Evolutionary conservation across 2,797 vertebrate species (phyloP).

Genomic region (Steatocranus sp.): DNA sequence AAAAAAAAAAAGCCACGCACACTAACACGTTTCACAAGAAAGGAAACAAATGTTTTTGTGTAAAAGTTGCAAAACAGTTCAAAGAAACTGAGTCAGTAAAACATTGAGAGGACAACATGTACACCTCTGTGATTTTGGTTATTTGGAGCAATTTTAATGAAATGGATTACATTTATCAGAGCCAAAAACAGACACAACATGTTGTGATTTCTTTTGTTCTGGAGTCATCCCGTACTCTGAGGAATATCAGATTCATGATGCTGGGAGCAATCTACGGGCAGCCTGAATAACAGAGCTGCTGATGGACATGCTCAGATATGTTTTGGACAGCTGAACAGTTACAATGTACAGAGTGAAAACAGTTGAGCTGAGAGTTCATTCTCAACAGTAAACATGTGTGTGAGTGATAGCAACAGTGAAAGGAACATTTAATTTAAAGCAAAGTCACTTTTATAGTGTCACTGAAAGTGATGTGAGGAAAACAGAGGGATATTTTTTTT

Average conservation of each 20-base stretch:
- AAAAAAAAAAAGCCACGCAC: not conserved
- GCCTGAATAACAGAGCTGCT: not conserved
- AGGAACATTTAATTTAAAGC: not conserved
- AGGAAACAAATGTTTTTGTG: not conserved
- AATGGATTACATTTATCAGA: not conserved
- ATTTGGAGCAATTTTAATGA: not conserved
- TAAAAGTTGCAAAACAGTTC: not conserved
- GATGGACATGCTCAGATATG: not conserved
- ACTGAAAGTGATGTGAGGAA: not conserved
- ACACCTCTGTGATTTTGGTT: not conserved
- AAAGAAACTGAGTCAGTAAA: not conserved
- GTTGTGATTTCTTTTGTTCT: not conserved
- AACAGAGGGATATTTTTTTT: not conserved
- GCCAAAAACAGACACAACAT: not conserved
- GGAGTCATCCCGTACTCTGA: not conserved
- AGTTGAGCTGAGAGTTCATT: not conserved
- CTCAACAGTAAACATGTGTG: not conserved
- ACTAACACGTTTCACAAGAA: not conserved
- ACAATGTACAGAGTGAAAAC: not conserved
- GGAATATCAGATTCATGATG: not conserved
- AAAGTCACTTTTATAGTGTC: not conserved
- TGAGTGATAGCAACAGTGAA: not conserved
- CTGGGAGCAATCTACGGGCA: accelerated
- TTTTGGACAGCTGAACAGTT: not conserved
- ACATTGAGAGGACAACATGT: not conserved